phyloP scores from a whole-genome alignment of 1,140 invertebrate genomes.

The Augochlora pura region DNA sequence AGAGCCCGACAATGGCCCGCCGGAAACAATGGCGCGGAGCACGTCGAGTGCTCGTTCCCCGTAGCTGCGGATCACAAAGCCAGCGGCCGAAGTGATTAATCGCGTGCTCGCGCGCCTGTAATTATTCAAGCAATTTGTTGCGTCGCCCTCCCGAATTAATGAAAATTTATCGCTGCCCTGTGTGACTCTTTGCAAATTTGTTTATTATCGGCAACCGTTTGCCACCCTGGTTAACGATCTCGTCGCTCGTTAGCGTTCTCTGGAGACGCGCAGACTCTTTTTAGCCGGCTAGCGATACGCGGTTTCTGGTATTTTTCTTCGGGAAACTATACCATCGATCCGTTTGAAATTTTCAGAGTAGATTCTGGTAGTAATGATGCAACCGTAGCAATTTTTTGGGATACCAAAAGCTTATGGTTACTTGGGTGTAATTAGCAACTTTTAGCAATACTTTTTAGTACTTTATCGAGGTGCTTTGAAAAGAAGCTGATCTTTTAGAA shows the following conservation, averaged over 20 bases:
- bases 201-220: slow-evolving; percentile 49
- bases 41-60: slow-evolving; percentile 70
- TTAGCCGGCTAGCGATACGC: not conserved
- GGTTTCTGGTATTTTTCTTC: too few species aligned
- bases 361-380: too few species aligned
- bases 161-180: slow-evolving; percentile 74
- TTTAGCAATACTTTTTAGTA: too few species aligned
- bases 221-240: slow-evolving; percentile 28
- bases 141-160: slow-evolving; percentile 70
- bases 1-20: slow-evolving; percentile 68
- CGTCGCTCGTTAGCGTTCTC: not conserved
- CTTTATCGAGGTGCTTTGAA: too few species aligned
- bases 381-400: too few species aligned
- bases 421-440: too few species aligned
- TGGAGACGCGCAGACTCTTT: not conserved
- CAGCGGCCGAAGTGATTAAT: slow-evolving; percentile 74
- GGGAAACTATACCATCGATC: too few species aligned
- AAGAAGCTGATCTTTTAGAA: too few species aligned
- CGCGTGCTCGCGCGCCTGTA: slow-evolving; percentile 71
- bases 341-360: too few species aligned
- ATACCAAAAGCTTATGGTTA: too few species aligned
- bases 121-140: slow-evolving; percentile 79
- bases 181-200: slow-evolving; percentile 71
- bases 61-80: slow-evolving; percentile 69
- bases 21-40: slow-evolving; percentile 71